Base-by-base conservation (phyloP, 2,888 invertebrate species). In the Apantesis nais region DNA sequence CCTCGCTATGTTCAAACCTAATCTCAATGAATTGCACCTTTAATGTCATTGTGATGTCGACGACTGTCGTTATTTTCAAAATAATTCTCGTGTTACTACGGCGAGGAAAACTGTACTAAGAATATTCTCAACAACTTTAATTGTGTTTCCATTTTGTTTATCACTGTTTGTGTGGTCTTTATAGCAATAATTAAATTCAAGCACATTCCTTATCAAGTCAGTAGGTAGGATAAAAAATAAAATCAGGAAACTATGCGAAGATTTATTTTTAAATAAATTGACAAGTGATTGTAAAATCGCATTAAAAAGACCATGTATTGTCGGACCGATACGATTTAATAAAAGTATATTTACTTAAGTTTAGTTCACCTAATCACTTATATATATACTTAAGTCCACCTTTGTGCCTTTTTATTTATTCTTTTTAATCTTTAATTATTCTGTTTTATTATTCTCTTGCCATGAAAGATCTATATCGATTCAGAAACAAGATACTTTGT, bases 11-110 rank as follows among this genome's bases (percentile, higher is more conserved):
- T 72, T 44, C 62, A 52, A 64, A 8, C 66, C 1, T 60, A 71
- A 67, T 71, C 64, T 73, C 29, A 72, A 63, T 72, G 58, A 72
- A 68, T 78, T 60, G 70, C 55, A 19, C 34, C 34, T 58, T 73
- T 63, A 68, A 68, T 65, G 60, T 71, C 68, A 37, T 70, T 7
- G 3, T 70, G 22, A 65, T 22, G 58, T 62, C 44, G 66, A 44
- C 58, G 25, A 19, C n/a, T 39, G 58, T 48, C 58, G 39, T 62
- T 68, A 58, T 58, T 74, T 71, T 70, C 74, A 55, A 71, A 75
- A 73, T 73, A 67, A 62, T 70, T 62, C 22, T 44, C 44, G 58
- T 64, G 71, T 71, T 72, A 66, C 55, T 65, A 7, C 16, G 7
- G 0, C 14, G 34, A n/a, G 64, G 52, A 34, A 65, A 65, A 34